Percentiles rank a stretch among this genome's conserved stretches.
Conservation (phyloP, 2,797 vertebrate species). For the Cynopterus sphinx region DNA sequence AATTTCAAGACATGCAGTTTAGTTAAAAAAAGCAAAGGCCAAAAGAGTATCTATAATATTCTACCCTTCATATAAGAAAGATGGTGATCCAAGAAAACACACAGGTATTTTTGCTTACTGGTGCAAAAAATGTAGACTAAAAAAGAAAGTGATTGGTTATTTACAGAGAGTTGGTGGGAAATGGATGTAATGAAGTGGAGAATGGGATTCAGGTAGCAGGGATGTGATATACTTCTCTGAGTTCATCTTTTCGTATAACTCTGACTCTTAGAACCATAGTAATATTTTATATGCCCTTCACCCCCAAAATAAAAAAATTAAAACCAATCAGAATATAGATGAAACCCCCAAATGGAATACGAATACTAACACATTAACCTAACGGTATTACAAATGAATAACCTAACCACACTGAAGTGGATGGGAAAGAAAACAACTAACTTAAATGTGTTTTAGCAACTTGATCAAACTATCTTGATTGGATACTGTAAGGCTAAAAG, state of each 20-base stretch:
- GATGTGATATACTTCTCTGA: background rate
- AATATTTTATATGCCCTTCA: background rate
- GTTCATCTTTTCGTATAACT: background rate
- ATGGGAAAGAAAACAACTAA: background rate
- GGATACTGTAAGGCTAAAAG: background rate
- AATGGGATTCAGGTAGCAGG: background rate
- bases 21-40: background rate
- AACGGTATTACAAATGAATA: background rate
- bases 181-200: background rate
- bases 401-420: background rate
- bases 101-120: background rate
- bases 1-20: background rate
- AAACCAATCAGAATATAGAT: background rate
- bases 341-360: background rate
- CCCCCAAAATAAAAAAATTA: background rate
- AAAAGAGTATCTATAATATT: background rate
- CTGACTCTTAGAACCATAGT: background rate
- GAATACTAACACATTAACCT: background rate
- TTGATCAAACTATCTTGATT: background rate
- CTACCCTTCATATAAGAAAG: background rate
- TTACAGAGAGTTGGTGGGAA: background rate
- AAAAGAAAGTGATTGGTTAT: background rate
- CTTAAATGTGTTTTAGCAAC: background rate
- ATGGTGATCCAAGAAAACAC: background rate
- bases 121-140: background rate